Evolutionary conservation across 1,140 invertebrate genomes (phyloP).

Genomic region (Papilio machaon): DNA sequence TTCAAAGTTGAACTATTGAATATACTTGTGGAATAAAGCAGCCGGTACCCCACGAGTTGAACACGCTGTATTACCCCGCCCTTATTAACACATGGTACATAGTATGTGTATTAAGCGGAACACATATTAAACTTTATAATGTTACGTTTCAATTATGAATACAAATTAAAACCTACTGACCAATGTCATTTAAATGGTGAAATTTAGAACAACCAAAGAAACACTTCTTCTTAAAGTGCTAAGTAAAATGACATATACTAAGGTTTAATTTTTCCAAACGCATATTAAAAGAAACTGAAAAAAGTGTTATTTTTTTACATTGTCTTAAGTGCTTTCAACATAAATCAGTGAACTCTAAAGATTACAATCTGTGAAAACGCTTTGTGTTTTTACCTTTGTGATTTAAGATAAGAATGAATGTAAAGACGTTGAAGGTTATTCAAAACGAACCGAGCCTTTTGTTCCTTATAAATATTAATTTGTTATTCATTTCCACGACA

Average conservation of each 20-base stretch:
- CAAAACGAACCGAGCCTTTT: conserved; percentile 1
- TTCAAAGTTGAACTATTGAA: conserved; percentile 45
- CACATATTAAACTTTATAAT: background rate
- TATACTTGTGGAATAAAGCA: conserved; percentile 54
- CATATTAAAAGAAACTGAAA: background rate
- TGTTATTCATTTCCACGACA: conserved; percentile 13
- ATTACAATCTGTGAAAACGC: conserved; percentile 13
- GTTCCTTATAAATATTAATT: conserved; percentile 11
- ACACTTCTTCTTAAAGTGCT: too few relatives aligned
- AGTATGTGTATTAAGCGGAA: conserved; percentile 35
- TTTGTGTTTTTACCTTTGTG: conserved; percentile 19
- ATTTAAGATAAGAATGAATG: conserved; percentile 2
- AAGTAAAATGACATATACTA: too few relatives aligned
- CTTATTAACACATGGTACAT: conserved; percentile 45
- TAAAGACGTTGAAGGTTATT: conserved; percentile 20
- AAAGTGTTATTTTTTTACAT: background rate
- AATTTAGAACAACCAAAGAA: too few relatives aligned
- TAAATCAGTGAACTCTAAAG: conserved; percentile 5
- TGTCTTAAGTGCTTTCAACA: background rate
- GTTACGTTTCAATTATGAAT: background rate
- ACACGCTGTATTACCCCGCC: conserved; percentile 55
- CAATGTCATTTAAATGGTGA: too few relatives aligned
- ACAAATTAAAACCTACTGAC: background rate
- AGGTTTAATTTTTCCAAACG: too few relatives aligned
- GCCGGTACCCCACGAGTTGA: conserved; percentile 52